Conservation (phyloP, 2,113 vertebrate genomes). For the Oriolus oriolus region DNA sequence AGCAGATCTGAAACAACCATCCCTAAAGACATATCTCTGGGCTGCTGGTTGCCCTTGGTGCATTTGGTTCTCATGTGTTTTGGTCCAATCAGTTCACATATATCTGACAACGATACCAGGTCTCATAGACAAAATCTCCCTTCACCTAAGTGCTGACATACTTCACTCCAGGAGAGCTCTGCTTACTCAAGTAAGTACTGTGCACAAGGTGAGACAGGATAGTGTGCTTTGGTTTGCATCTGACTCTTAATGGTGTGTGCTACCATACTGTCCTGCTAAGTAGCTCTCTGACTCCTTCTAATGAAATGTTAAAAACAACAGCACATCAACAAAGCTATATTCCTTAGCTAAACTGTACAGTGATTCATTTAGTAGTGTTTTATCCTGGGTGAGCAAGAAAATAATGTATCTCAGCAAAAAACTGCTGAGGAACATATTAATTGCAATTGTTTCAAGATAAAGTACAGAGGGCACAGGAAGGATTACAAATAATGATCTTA, state of each 20-base stretch:
- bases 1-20: background rate
- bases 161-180: background rate
- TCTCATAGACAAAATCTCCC: background rate
- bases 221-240: background rate
- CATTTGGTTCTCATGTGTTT: background rate
- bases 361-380: background rate
- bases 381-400: background rate
- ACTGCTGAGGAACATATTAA: conserved; percentile 29
- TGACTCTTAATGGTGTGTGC: background rate
- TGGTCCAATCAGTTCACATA: background rate
- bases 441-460: conserved; percentile 27
- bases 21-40: background rate
- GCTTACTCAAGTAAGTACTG: background rate
- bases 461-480: background rate
- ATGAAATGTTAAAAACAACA: conserved; percentile 8
- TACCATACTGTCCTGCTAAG: background rate
- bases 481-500: conserved; percentile 27
- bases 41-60: background rate
- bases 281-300: background rate
- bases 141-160: background rate
- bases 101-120: background rate
- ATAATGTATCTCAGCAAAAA: conserved; percentile 2
- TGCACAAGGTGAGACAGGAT: background rate
- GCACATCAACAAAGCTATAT: background rate
- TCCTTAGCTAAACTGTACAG: background rate